phyloP scores from a whole-genome alignment of 37 sponge, comb jelly and placozoan genomes.

The Mnemiopsis leidyi region DNA sequence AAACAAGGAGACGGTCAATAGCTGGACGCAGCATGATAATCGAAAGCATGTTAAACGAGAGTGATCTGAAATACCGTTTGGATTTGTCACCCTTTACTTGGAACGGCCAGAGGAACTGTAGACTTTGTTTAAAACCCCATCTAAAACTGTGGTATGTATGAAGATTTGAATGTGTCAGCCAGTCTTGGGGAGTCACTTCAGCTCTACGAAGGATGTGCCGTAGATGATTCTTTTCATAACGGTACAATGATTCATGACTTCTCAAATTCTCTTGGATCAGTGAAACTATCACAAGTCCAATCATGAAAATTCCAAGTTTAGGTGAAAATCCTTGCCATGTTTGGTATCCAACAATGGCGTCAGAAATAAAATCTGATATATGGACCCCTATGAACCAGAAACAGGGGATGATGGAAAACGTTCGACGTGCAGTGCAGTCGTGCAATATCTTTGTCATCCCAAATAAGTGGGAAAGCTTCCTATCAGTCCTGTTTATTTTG shows the following conservation, averaged over 20 bases:
- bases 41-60: neutral
- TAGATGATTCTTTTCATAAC: neutral
- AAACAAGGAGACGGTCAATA: neutral
- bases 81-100: neutral
- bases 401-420: neutral
- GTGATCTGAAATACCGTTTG: neutral
- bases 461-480: neutral
- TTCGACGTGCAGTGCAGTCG: neutral
- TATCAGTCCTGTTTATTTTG: neutral
- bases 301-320: neutral
- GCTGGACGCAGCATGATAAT: neutral
- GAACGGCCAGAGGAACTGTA: neutral
- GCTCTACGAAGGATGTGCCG: neutral
- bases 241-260: neutral
- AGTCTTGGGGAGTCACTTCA: neutral
- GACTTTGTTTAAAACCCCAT: neutral
- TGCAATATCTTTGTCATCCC: neutral
- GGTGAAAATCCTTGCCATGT: neutral
- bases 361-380: neutral
- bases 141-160: neutral
- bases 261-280: neutral
- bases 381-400: neutral
- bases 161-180: neutral
- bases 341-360: neutral
- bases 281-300: neutral